Evolutionary conservation across 1,140 invertebrate species (phyloP), one percentile per base, ranked within the genome.

Genomic region (Leguminivora glycinivorella): DNA sequence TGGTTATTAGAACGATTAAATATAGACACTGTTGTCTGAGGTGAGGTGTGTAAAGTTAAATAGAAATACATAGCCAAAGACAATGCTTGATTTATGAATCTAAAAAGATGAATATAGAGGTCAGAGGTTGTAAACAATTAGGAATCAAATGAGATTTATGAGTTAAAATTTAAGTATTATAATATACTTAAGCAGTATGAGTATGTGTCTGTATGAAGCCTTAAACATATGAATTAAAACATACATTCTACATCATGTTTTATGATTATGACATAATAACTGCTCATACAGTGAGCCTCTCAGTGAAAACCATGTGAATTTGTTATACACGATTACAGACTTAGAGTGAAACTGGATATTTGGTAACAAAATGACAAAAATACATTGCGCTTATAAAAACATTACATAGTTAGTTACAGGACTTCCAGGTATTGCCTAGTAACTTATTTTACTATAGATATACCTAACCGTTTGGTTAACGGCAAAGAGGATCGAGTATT

Each of bases 271-370:
- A 52, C 19, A 52, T 22, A 52, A 52, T 22, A 52, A 1, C n/a
- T 19, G 47, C 47, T 52, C 47, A 22, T 63, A 17, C 56, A 26
- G 25, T 19, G 25, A 3, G 26, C 29, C n/a, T 52, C 47, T 9
- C 22, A 63, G 29, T 63, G 58, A 63, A 34, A 52, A 31, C 26
- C 26, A 63, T 63, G 58, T 63, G 58, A 63, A 63, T 63, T 63
- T 34, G 58, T 63, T 31, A 4, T 22, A 31, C 29, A 63, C 26
- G 58, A 63, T 63, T 31, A n/a, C 56, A 17, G 26, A 63, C 26
- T 63, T 26, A 63, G 31, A 63, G 58, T 63, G 29, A n/a, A n/a
- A n/a, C n/a, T 63, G 29, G n/a, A 63, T 63, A 63, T 63, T 63
- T 31, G n/a, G 58, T 63, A 63, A 31, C 29, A 17, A 26, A n/a